A percentile compares a stretch with the other conserved stretches of the same genome.
These are phyloP conservation scores for Dendrocopos noguchii DNA, from an alignment of 2,113 vertebrate species.

Conservation along the genomic window DNA sequence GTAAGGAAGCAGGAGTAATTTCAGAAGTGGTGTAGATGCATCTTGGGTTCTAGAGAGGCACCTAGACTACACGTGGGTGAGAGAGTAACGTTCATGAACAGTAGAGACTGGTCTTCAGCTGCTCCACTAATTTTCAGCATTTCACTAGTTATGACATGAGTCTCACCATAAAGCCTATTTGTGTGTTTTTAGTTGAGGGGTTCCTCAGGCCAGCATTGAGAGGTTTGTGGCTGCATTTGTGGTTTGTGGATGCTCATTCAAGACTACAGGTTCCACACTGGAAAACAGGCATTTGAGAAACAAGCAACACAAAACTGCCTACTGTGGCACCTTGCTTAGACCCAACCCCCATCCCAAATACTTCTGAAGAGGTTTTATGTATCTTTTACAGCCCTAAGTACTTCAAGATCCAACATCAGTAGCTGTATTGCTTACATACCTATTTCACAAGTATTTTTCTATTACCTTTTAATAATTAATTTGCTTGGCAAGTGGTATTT, in stretches of 20 bases:
- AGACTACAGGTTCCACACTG: neutral
- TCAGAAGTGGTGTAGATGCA: neutral
- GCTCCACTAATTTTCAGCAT: neutral
- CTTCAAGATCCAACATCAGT: neutral
- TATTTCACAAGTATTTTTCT: neutral
- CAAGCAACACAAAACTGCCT: neutral
- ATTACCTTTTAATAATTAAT: neutral
- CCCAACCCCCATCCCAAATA: neutral
- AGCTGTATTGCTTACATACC: neutral
- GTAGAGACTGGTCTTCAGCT: neutral
- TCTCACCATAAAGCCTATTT: neutral
- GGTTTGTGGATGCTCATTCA: neutral
- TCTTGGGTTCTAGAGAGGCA: neutral
- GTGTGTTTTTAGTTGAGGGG: neutral
- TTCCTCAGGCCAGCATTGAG: neutral
- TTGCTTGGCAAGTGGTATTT: neutral
- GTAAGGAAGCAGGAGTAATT: neutral
- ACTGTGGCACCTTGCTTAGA: neutral
- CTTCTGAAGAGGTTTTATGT: neutral
- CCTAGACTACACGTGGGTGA: neutral
- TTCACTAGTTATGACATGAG: neutral
- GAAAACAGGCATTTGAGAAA: neutral
- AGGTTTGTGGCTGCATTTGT: neutral
- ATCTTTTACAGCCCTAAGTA: neutral
- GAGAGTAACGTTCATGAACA: neutral